Evolutionary conservation across 2,888 invertebrate species (phyloP), one percentile per base, ranked within the genome.

Genomic region (Cordylochernes scorpioides): DNA sequence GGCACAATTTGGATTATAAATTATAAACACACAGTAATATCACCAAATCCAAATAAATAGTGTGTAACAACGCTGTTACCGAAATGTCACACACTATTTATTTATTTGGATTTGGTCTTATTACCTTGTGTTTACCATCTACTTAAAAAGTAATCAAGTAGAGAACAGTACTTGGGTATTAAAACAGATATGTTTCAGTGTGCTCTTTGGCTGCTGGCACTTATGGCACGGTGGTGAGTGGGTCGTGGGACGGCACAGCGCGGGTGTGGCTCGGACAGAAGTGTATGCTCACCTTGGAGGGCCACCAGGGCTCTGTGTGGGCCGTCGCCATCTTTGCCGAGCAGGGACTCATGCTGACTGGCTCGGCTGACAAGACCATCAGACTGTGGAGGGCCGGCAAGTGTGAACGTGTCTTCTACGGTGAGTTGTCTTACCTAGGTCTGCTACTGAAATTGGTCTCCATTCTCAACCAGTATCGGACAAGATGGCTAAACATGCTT

Each of bases 211-310:
- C 52, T 21, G 46, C 50, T 31, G 56, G 53, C 3, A 50, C 50
- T 31, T 48, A 58, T 28, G 63, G 63, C 28, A 58, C 64, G 7
- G 57, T 78, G 44, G 53, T 71, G 30, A 82, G 78, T 47, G 75
- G 82, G 24, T 88, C 88, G 26, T 91, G 91, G 88, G 91, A 94
- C 50, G 65, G 64, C 39, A 72, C 75, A 4, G 82, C 75, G 0
- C 69, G 71, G 46, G 58, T 80, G 26, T 91, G 91, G 86, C 52
- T 62, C 9, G 58, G 57, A 5, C 53, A 63, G 2, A 53, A 61
- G 16, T 55, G 61, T 28, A 45, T 55, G 17, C 49, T 65, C 24
- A 64, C 65, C 9, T 45, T 62, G 7, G 44, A 48, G 42, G 60
- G 58, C 16, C 61, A 62, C 43, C 45, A 48, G 39, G 71, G 73